Base-by-base conservation (phyloP, 2,797 vertebrate species). In the Leptodactylus fallax region DNA sequence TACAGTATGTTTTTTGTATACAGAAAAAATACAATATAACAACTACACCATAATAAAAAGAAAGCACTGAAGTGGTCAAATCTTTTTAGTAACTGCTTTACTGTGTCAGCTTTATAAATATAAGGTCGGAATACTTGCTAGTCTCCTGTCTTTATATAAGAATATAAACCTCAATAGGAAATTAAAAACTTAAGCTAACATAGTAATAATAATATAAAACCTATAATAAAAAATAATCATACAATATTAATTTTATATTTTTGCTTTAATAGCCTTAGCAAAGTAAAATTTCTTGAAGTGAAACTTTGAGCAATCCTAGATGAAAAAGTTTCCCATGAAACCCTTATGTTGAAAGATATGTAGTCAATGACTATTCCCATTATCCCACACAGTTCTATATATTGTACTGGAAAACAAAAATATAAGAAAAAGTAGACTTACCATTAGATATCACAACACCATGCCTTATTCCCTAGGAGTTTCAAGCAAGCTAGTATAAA, bases 381-480 rank as follows among this genome's bases (percentile, higher is more conserved):
- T 53, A 61, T 69, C 12, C 36, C 36, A 36, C 36, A 47, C 56
- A 76, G 83, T 77, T n/a, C 36, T 58, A 77, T 89, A 36, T 36
- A 13, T 77, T 58, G 47, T 23, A 81, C 61, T 82, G 19, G 90
- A 65, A 11, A 80, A 67, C 51, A 80, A 83, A 87, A 1, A 85
- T 79, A 86, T 90, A 91, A 87, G 23, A 23, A 86, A 92, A 90
- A 92, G 83, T 79, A 81, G 85, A 94, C 94, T 95, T 95, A 95
- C 94, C 94, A 90, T 92, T 87, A 90, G 92, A 93, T 88, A 92
- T 94, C 91, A 91, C n/a, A 93, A 80, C 91, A 93, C 90, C 92
- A 92, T 93, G 90, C 92, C 92, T 93, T 78, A 92, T 91, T 53
- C 85, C 88, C 91, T 92, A 91, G 87, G 89, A 27, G 92, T 92